Conservation (phyloP, 2,888 invertebrate species). For the Trachelus stipa region DNA sequence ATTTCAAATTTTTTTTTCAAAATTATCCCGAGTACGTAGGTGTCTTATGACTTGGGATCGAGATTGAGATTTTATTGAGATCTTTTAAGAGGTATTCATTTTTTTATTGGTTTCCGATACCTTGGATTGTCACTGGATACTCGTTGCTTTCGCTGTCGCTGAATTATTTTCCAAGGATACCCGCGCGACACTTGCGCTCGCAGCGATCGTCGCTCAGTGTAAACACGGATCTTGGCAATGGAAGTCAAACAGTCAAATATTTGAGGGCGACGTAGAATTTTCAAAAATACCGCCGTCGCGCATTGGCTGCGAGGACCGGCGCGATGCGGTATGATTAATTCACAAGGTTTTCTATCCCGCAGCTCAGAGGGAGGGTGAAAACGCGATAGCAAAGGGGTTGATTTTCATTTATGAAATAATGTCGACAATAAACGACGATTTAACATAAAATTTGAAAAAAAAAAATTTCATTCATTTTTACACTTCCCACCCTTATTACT, state of each 20-base stretch:
- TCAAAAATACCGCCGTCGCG: constrained; percentile 42
- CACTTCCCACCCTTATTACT: background rate
- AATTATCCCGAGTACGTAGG: background rate
- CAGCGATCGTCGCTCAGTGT: constrained; percentile 39
- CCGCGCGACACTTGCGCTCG: constrained; percentile 42
- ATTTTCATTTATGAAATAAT: background rate
- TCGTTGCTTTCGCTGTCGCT: constrained; percentile 13
- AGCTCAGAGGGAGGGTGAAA: background rate
- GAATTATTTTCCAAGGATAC: constrained; percentile 49
- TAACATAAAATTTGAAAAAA: fast-evolving
- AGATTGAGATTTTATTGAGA: no score
- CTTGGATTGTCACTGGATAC: background rate
- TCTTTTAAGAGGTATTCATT: background rate
- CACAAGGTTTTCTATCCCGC: background rate
- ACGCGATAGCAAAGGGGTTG: background rate
- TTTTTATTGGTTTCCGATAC: background rate
- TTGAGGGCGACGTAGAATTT: constrained; percentile 48
- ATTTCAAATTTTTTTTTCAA: background rate
- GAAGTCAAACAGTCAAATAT: constrained; percentile 55
- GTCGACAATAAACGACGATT: background rate
- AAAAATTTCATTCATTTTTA: no score
- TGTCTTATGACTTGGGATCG: background rate
- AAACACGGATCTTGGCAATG: constrained; percentile 53
- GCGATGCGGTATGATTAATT: background rate
- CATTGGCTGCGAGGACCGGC: background rate